Conservation (phyloP, 2,888 invertebrate genomes). For the Omphaloscelis lunosa region DNA sequence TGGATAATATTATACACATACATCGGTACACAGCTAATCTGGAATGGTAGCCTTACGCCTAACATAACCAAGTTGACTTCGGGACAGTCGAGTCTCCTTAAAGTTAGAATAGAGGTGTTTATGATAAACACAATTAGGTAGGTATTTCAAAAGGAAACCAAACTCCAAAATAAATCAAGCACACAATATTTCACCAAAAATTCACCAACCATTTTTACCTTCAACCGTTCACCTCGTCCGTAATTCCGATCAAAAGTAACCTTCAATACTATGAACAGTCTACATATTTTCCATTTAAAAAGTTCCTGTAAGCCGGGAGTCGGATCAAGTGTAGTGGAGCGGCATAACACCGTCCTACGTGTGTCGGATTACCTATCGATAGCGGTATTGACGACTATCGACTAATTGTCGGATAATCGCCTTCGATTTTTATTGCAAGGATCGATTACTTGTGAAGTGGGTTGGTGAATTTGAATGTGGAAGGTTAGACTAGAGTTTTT, state of each 20-base stretch:
- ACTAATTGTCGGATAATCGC: constrained; percentile 66
- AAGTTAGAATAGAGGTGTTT: not conserved
- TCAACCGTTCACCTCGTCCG: not conserved
- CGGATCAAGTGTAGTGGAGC: constrained; percentile 64
- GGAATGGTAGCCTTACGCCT: too few species aligned
- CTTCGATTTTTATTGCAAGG: constrained; percentile 57
- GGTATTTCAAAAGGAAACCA: not conserved
- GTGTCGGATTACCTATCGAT: constrained; percentile 64
- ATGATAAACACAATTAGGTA: not conserved
- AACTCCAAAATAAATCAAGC: not conserved
- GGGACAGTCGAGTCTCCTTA: not conserved
- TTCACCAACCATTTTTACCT: not conserved
- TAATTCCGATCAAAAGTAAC: constrained; percentile 18
- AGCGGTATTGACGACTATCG: constrained; percentile 56
- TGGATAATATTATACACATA: not conserved
- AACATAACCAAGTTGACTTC: too few species aligned
- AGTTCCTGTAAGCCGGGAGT: constrained; percentile 52
- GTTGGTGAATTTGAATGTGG: constrained; percentile 11
- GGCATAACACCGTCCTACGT: constrained; percentile 63
- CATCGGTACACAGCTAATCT: not conserved
- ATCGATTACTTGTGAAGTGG: constrained; percentile 47
- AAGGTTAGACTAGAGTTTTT: not conserved
- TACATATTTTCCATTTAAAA: constrained; percentile 61
- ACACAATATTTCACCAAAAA: not conserved
- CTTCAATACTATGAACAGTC: constrained; percentile 39